phyloP scores from a whole-genome alignment of 2,888 invertebrate genomes.

The Dryobotodes eremita region DNA sequence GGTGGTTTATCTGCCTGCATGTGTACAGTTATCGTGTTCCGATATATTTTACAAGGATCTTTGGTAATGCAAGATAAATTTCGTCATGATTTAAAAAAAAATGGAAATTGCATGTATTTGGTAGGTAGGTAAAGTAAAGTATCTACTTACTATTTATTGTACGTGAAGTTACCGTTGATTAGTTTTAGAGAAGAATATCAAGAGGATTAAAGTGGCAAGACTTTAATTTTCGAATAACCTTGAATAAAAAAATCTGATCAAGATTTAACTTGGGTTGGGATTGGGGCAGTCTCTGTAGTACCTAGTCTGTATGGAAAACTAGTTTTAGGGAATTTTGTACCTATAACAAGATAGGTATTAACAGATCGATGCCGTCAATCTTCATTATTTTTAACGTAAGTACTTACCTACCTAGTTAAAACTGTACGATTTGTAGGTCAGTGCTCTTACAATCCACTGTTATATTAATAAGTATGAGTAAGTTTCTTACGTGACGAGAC shows the following conservation, averaged over 20 bases:
- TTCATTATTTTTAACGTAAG: background rate
- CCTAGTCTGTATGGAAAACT: background rate
- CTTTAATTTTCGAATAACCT: background rate
- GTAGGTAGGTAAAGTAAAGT: background rate
- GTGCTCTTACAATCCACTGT: slow-evolving; percentile 37
- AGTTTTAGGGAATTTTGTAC: background rate
- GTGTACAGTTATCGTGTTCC: slow-evolving; percentile 24
- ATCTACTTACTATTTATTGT: background rate
- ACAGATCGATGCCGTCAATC: background rate
- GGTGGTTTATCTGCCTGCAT: slow-evolving; percentile 31
- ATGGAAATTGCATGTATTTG: slow-evolving; percentile 9
- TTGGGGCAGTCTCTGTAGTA: background rate
- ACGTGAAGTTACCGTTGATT: background rate
- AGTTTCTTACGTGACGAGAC: slow-evolving; percentile 45
- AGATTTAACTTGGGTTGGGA: background rate
- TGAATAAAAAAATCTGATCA: background rate
- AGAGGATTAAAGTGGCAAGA: background rate
- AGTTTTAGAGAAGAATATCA: background rate
- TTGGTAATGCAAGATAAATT: slow-evolving; percentile 23
- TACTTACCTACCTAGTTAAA: too few relatives aligned
- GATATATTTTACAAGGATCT: slow-evolving; percentile 21
- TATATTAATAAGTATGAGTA: slow-evolving; percentile 48
- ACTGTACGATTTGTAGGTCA: slow-evolving; percentile 50
- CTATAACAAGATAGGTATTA: background rate
- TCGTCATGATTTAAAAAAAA: slow-evolving; percentile 24